Percentiles rank a stretch among this genome's conserved stretches.
Conservation (phyloP, 2,113 vertebrate species). For the Pao palembangensis region DNA sequence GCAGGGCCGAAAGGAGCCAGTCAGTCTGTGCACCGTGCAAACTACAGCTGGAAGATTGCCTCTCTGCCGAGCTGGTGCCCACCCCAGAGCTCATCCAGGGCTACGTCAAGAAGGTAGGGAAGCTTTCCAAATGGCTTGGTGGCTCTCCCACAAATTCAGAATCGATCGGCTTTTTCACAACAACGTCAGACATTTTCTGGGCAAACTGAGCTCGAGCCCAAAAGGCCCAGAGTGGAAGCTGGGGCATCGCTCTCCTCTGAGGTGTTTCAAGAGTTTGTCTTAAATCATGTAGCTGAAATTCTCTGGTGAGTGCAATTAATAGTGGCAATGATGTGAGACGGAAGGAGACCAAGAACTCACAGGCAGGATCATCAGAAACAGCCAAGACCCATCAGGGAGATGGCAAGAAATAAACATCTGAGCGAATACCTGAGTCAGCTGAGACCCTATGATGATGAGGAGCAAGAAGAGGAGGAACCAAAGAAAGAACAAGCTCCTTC, state of each 20-base stretch:
- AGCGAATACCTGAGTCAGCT: too few relatives aligned
- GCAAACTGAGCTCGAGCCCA: neutral
- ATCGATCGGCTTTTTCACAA: too few relatives aligned
- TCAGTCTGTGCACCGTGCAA: constrained; percentile 74
- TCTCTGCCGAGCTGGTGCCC: constrained; percentile 80
- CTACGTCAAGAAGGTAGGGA: constrained; percentile 90
- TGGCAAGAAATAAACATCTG: too few relatives aligned
- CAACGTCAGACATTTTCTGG: neutral
- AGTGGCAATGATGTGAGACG: neutral
- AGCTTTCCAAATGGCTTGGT: constrained; percentile 12
- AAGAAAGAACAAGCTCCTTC: too few relatives aligned
- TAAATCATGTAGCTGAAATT: neutral
- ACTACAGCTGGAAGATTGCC: constrained; percentile 86
- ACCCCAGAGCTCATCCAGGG: constrained; percentile 88
- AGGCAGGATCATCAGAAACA: too few relatives aligned
- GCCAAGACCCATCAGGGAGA: too few relatives aligned
- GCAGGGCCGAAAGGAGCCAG: constrained; percentile 72
- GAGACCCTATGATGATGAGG: too few relatives aligned
- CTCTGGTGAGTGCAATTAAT: neutral
- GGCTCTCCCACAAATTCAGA: neutral
- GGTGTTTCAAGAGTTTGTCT: neutral
- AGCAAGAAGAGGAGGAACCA: too few relatives aligned
- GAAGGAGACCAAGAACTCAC: too few relatives aligned
- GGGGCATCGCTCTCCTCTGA: too few relatives aligned
- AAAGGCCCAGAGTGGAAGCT: neutral